Evolutionary conservation across 2,888 invertebrate genomes (phyloP), one percentile per base, ranked within the genome.

Genomic region (Lacanobia oleracea): DNA sequence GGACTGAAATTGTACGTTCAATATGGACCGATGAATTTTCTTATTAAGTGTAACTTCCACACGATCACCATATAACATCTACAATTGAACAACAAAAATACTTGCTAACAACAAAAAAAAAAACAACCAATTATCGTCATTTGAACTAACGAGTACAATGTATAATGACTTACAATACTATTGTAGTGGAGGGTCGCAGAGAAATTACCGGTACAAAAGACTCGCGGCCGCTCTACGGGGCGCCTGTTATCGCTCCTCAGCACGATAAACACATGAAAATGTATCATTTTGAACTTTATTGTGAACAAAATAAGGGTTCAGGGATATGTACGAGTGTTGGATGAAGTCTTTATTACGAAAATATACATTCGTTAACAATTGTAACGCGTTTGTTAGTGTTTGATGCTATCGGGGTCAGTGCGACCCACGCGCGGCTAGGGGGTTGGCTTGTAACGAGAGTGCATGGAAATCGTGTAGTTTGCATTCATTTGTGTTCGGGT

Each of bases 151-250:
- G 81, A 81, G 85, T 86, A 88, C 87, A 90, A 87, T 84, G 84
- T 88, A 83, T 92, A 92, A 92, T 92, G 91, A 91, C 91, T 84
- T 87, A 87, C 89, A 87, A 85, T 84, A 85, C 86, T 76, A 89
- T 82, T 81, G 84, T 84, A 75, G 64, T 73, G 75, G 88, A 87
- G 89, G 91, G 91, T 84, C 88, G 87, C 81, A 77, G 82, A 87
- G 88, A 89, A 91, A 92, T 92, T 91, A 92, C 87, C 88, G 84
- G 86, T 86, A 93, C 92, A 93, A 93, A 91, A 89, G 91, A 88
- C 89, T 88, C 86, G 87, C 88, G 86, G 83, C 66, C 75, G 73
- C 92, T 71, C 93, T 60, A 83, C 93, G 91, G 93, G 93, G 91
- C 86, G 93, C 93, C 91, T 88, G 91, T 92, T 92, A 91, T 85